These are phyloP conservation scores for Streblospio benedicti DNA, from an alignment of 1,140 invertebrate genomes.

Conservation along the genomic window DNA sequence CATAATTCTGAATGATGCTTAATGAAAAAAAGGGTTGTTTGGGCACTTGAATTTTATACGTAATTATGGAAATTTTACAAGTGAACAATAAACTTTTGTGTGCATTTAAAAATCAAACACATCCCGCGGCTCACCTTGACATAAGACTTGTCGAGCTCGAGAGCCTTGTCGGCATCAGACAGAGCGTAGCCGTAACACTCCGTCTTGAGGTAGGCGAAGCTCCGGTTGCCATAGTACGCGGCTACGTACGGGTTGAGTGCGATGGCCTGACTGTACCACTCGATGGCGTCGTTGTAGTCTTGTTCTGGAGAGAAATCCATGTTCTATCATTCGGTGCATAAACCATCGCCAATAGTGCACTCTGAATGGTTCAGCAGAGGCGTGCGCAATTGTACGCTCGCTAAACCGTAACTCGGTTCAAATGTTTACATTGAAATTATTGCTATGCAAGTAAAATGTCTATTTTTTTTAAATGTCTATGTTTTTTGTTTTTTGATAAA, in stretches of 20 bases:
- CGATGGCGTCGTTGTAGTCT: conserved; percentile 78
- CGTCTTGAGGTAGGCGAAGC: conserved; percentile 82
- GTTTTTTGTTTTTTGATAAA: too few species aligned
- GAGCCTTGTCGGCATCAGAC: conserved; percentile 79
- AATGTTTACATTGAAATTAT: background rate
- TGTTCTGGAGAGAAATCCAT: conserved; percentile 59
- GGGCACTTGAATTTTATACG: too few species aligned
- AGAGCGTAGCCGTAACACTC: conserved; percentile 92
- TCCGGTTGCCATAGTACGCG: conserved; percentile 71
- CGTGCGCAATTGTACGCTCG: background rate
- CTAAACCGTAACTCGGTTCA: background rate
- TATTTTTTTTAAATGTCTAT: too few species aligned
- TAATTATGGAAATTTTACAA: too few species aligned
- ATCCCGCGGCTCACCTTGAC: conserved; percentile 79
- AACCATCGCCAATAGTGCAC: background rate
- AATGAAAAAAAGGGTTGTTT: too few species aligned
- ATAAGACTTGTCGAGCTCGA: conserved; percentile 80
- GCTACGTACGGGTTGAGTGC: conserved; percentile 70
- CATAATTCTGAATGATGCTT: too few species aligned
- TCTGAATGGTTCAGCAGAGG: background rate
- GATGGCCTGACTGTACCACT: conserved; percentile 84
- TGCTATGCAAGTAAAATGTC: background rate
- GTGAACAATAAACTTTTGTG: too few species aligned
- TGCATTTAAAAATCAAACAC: too few species aligned
- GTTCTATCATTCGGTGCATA: background rate